Conservation (phyloP, 2,888 invertebrate genomes). For the Chaetogeoica ovagalla region DNA sequence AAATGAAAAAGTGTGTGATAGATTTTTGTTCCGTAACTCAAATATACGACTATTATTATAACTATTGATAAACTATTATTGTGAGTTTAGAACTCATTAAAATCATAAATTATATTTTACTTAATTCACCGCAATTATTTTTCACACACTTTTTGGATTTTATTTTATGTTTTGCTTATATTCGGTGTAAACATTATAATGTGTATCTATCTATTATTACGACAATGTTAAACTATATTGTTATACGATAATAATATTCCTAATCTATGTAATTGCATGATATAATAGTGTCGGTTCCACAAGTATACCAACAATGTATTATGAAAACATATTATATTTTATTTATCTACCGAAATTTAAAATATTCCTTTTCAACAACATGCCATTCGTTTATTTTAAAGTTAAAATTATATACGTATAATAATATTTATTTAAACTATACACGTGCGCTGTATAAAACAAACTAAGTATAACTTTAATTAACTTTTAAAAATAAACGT, state of each 20-base stretch:
- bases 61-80: constrained; percentile 1
- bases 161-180: constrained; percentile 1
- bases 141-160: constrained; percentile 21
- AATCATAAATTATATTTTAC: background rate
- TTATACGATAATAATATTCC: constrained; percentile 7
- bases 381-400: too few relatives aligned
- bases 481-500: too few relatives aligned
- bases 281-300: background rate
- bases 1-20: constrained; percentile 37
- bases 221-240: background rate
- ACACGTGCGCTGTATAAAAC: too few relatives aligned
- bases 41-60: background rate
- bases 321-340: background rate
- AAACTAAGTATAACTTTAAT: too few relatives aligned
- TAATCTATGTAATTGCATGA: constrained; percentile 1
- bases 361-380: background rate
- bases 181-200: background rate
- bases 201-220: constrained; percentile 19
- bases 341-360: background rate
- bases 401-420: too few relatives aligned
- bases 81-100: background rate
- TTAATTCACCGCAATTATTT: background rate
- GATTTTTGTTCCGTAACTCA: background rate
- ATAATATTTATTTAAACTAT: too few relatives aligned
- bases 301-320: background rate